Percentiles rank a stretch among this genome's conserved stretches.
These are phyloP conservation scores for Escarpia spicata DNA, from an alignment of 2,888 invertebrate genomes.

Conservation along the genomic window DNA sequence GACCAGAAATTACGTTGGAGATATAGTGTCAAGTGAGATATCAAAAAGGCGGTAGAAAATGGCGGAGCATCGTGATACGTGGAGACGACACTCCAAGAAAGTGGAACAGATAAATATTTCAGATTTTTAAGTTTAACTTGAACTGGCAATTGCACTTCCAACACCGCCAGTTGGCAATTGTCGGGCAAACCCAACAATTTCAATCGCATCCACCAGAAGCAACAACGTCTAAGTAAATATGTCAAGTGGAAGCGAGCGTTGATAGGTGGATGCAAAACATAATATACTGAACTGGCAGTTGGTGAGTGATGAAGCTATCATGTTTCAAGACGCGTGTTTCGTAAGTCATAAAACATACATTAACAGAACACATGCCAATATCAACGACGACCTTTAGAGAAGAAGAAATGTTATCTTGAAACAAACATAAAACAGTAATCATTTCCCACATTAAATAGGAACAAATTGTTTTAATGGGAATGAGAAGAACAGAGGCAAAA, in stretches of 20 bases:
- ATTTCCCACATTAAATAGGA: not conserved
- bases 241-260: not conserved
- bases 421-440: too few species aligned
- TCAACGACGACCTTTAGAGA: not conserved
- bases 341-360: not conserved
- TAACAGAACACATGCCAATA: not conserved
- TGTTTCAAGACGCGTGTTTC: not conserved
- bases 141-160: too few species aligned
- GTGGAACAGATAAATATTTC: too few species aligned
- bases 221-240: not conserved
- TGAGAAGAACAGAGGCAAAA: too few species aligned
- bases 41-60: too few species aligned
- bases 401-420: not conserved
- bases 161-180: too few species aligned
- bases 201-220: not conserved
- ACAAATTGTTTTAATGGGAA: too few species aligned
- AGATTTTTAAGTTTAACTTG: too few species aligned
- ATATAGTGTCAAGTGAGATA: too few species aligned
- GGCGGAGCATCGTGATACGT: too few species aligned
- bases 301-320: not conserved
- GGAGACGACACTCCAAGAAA: too few species aligned
- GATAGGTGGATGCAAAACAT: not conserved
- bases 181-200: not conserved
- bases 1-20: too few species aligned
- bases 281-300: not conserved